phyloP scores from a whole-genome alignment of 2,113 vertebrate genomes.

The Rallus limicola region DNA sequence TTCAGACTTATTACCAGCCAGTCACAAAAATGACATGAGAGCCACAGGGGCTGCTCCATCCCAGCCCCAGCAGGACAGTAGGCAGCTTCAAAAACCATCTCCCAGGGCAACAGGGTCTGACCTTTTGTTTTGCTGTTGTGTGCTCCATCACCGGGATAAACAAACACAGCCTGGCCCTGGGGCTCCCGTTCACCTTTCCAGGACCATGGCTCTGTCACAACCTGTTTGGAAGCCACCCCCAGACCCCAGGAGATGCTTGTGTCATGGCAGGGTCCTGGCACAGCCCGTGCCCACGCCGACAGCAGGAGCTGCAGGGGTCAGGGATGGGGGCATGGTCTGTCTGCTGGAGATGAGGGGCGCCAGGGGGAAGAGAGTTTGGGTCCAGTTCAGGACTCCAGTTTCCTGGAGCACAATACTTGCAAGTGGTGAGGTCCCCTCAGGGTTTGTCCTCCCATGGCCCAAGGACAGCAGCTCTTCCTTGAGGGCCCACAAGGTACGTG shows the following conservation, averaged over 20 bases:
- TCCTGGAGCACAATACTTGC: background rate
- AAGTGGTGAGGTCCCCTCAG: background rate
- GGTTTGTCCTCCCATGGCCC: background rate
- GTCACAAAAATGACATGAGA: slow-evolving; percentile 41
- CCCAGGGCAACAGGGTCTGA: slow-evolving; percentile 67
- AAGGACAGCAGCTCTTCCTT: background rate
- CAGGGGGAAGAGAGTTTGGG: background rate
- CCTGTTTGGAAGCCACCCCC: slow-evolving; percentile 25
- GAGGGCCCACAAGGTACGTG: background rate
- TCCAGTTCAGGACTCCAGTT: background rate
- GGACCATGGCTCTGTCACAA: slow-evolving; percentile 57
- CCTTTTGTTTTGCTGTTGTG: slow-evolving; percentile 61
- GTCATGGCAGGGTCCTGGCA: background rate
- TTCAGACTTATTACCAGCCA: background rate
- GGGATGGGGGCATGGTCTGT: background rate
- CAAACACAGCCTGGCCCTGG: slow-evolving; percentile 55
- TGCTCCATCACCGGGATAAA: slow-evolving; percentile 56
- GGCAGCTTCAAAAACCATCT: slow-evolving; percentile 67
- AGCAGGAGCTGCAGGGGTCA: background rate
- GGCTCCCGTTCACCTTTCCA: slow-evolving; percentile 65
- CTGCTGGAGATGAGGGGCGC: background rate
- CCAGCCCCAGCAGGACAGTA: background rate
- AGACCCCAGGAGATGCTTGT: background rate
- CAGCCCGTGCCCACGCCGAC: background rate
- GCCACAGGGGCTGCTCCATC: accelerated